Evolutionary conservation across 2,797 vertebrate species (phyloP), one percentile per base, ranked within the genome.

Genomic region (Phalloptychus januarius): DNA sequence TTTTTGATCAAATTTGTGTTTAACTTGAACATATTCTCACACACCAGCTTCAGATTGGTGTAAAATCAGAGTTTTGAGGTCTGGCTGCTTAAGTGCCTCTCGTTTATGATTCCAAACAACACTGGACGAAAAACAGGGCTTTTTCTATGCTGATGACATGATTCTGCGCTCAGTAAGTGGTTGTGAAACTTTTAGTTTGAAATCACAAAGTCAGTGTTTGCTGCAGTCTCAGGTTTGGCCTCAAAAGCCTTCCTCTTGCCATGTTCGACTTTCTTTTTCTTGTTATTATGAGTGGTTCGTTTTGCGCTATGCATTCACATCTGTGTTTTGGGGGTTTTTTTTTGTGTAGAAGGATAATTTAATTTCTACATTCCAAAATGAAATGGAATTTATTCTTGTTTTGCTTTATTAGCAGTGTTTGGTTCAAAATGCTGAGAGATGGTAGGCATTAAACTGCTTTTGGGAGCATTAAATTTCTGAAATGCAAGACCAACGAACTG

Each of bases 161-260:
- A 82, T 2, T 36, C 83, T 46, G 28, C 76, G 72, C 54, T 58
- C 69, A 71, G 78, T 33, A 1, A 1, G 28, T 48, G 73, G 77
- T 72, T 84, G 52, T 79, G 74, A 78, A 84, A 82, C 72, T 72
- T 77, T 72, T 73, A 42, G 40, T 61, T 8, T 82, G 58, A 87
- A 73, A 83, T 69, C 67, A 33, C 42, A 42, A 31, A 58, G 40
- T 86, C 83, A 84, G 79, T 75, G 74, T 89, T 85, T 85, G 87
- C 84, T 88, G 75, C 2, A 5, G 76, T 77, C 75, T 94, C 92
- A 94, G 92, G 94, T 87, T 90, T 73, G 83, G 82, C 82, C 87
- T 89, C n/a, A 65, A 74, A 82, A 87, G 87, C 81, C 88, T 77
- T 15, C 88, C 76, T 15, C 84, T 83, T 83, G 87, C 82, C 83